phyloP scores from a whole-genome alignment of 1,140 invertebrate species.

The Bursaphelenchus mucronatus region DNA sequence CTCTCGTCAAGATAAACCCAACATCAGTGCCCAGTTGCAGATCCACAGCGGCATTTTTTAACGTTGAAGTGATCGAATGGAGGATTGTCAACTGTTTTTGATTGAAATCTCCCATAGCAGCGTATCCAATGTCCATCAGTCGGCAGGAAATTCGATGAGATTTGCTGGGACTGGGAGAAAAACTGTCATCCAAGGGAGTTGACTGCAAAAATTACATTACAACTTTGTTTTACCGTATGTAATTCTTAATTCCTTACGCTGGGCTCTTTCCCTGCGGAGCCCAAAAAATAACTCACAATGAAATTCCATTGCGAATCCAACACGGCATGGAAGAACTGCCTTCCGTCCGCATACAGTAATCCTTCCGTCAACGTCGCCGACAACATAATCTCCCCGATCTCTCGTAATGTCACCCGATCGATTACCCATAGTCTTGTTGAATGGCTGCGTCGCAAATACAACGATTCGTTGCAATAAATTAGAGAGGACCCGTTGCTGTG shows the following conservation, averaged over 20 bases:
- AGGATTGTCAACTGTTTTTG: slow-evolving; percentile 19
- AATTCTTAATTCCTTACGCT: too few species aligned
- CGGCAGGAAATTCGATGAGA: slow-evolving; percentile 33
- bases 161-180: slow-evolving; percentile 22
- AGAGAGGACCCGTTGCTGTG: slow-evolving; percentile 40
- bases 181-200: slow-evolving; percentile 44
- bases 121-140: slow-evolving; percentile 46
- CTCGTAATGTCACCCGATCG: slow-evolving; percentile 50
- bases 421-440: slow-evolving; percentile 55
- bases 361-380: slow-evolving; percentile 42
- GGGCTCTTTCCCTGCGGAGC: neutral
- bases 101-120: slow-evolving; percentile 39
- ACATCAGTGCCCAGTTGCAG: slow-evolving; percentile 48
- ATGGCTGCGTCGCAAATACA: slow-evolving; percentile 52
- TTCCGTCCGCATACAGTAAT: slow-evolving; percentile 53
- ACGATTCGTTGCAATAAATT: slow-evolving; percentile 50
- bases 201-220: neutral
- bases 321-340: slow-evolving; percentile 38
- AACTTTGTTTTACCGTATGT: too few species aligned
- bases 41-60: slow-evolving; percentile 37
- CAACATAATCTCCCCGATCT: slow-evolving; percentile 57
- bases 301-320: slow-evolving; percentile 47
- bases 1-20: slow-evolving; percentile 50
- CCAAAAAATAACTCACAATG: slow-evolving; percentile 22
- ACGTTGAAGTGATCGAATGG: slow-evolving; percentile 26